Evolutionary conservation across 1,140 invertebrate genomes (phyloP), one percentile per base, ranked within the genome.

Genomic region (Globodera ellingtonae): DNA sequence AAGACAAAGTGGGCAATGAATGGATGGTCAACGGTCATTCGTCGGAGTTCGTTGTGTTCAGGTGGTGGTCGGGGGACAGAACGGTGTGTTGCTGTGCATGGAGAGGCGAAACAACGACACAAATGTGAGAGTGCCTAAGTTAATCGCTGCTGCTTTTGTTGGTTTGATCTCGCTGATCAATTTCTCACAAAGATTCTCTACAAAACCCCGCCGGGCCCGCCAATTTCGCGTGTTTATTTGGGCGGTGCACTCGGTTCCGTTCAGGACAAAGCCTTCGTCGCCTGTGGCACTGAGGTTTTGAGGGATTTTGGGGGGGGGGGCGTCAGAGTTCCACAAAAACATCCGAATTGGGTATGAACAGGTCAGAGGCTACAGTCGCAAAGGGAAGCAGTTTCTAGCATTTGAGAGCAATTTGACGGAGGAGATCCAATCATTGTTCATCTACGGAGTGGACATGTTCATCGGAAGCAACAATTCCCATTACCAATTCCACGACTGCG

Each of bases 401-500:
- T 94, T 97, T 89, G 94, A 96, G 89, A 95, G 95, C 2, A 94
- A 94, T 86, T 91, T 96, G 65, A 94, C 95, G 4, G 95, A 97
- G 91, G 91, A 93, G 6, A 95, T 97, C 71, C 92, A 92, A 69
- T 93, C 93, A n/a, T 93, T 96, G 94, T 95, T 92, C 89, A 93
- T 95, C 46, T 92, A 93, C 85, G 94, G 94, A 79, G 92, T 93
- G 84, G 93, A 95, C 90, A 90, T 95, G 70, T 92, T 95, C 78
- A 92, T 94, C 0, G 93, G 93, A 89, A 94, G 94, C 46, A 92
- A 92, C 83, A 94, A 94, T 90, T 92, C 94, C 24, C 94, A 93
- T 89, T 95, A 93, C 85, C 93, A 94, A 83, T 96, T 94, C 88
- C 91, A 92, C 84, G 94, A 95, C 89, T 95, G 94, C 84, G 75